Base-by-base conservation (phyloP, 2,888 invertebrate species). In the Rhagonycha lutea region DNA sequence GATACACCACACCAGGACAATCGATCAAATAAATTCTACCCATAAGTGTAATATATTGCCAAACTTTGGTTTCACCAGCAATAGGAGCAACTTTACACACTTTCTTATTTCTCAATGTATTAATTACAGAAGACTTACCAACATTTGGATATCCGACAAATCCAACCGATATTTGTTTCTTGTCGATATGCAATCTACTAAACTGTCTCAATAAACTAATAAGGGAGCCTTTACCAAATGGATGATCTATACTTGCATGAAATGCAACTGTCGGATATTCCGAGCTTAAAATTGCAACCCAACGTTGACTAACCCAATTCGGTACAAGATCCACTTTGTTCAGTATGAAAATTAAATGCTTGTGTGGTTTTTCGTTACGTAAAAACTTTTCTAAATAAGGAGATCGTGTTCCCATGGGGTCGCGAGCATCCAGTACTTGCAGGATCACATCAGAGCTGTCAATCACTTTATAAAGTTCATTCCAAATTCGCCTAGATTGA, bases 21-120 rank as follows among this genome's bases (percentile, higher is more conserved):
- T 99, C 99, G 82, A 99, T 98, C 12, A 99, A 90, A 87, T 96
- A 99, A 85, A 99, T 99, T 82, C 96, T 91, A 83, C 93, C 93
- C 99, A 99, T 99, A 72, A 99, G 88, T 0, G 99, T 98, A 62
- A 99, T 98, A 86, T 99, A 99, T 87, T 99, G 99, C 99, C 99
- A 99, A 1, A 99, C 98, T 89, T 97, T 97, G 0, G 96, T 97
- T 88, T 97, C 96, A 5, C 99, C 99, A 74, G 99, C 99, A 84
- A 99, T 97, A 0, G 99, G 99, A 4, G 99, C 99, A 0, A 95
- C 98, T 87, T 98, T 99, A 87, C 99, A 99, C 0, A 99, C 99
- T 89, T 99, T 98, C 85, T 98, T 98, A 10, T 96, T 94, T 73
- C 97, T 91, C 73, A 99, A 89, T 0, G 99, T 97, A 87, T 99